Evolutionary conservation across 2,888 invertebrate species (phyloP).

Genomic region (Cancer borealis): DNA sequence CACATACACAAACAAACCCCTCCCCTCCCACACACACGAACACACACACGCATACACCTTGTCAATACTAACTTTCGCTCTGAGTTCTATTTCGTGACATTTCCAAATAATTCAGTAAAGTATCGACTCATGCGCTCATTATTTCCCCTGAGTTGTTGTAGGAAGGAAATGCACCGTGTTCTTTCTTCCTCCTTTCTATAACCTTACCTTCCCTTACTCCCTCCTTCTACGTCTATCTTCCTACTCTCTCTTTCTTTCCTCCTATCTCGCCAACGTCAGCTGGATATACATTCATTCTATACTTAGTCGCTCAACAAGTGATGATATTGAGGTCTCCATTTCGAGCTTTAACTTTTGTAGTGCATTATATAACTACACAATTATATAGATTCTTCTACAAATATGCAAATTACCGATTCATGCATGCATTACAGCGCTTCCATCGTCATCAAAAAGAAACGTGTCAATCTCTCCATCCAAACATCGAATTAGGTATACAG

Average conservation of each 20-base stretch:
- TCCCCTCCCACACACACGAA: conserved; percentile 7
- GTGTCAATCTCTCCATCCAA: not conserved
- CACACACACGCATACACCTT: conserved; percentile 9
- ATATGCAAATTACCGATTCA: not conserved
- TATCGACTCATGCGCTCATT: conserved; percentile 1
- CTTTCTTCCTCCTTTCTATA: not conserved
- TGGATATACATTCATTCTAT: not conserved
- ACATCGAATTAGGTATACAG: not conserved
- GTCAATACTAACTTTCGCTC: not conserved
- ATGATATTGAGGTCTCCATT: not conserved
- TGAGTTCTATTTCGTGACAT: not conserved
- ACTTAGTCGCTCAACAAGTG: not conserved
- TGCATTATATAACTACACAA: not conserved
- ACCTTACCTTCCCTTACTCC: not conserved
- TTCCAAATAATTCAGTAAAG: not conserved
- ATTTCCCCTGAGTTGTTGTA: not conserved
- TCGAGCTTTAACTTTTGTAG: not conserved
- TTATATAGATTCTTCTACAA: no score
- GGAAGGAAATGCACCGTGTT: not conserved
- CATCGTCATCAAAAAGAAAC: not conserved
- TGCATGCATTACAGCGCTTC: not conserved
- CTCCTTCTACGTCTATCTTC: not conserved
- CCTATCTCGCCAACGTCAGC: not conserved
- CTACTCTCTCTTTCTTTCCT: not conserved
- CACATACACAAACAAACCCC: conserved; percentile 8